Conservation (phyloP, 2,797 vertebrate species). For the Sebastes matsubarae region DNA sequence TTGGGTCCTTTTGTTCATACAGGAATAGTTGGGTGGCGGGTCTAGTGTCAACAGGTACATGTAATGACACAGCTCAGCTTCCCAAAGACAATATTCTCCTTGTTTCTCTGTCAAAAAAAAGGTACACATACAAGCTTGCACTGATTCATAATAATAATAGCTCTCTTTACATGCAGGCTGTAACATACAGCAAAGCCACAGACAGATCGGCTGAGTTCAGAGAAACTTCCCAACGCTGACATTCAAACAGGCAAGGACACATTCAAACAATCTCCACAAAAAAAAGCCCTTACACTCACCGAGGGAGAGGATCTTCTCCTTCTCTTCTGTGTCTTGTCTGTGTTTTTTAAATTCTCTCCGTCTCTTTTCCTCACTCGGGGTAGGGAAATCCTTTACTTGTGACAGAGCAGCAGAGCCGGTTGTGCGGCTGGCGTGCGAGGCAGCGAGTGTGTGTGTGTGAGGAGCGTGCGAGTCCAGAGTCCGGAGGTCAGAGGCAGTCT, state of each 20-base stretch:
- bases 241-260: conserved; percentile 45
- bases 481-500: conserved; percentile 61
- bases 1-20: conserved; percentile 39
- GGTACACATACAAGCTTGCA: not conserved
- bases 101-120: conserved; percentile 3
- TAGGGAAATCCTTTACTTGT: conserved; percentile 60
- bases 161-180: not conserved
- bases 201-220: conserved; percentile 28
- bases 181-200: not conserved
- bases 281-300: conserved; percentile 68
- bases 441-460: conserved; percentile 9
- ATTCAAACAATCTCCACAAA: conserved; percentile 18
- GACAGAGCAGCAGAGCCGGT: conserved; percentile 49
- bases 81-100: not conserved
- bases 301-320: conserved; percentile 27
- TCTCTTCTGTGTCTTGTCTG: conserved; percentile 3
- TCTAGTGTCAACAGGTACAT: conserved; percentile 71
- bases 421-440: conserved; percentile 43
- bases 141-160: not conserved
- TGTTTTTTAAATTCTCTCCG: not conserved
- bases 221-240: conserved; percentile 52
- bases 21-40: conserved; percentile 40
- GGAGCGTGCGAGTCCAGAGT: conserved; percentile 29
- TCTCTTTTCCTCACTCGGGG: conserved; percentile 14
- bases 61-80: conserved; percentile 45